Evolutionary conservation across 2,888 invertebrate species (phyloP).

Genomic region (Camponotus fellah): DNA sequence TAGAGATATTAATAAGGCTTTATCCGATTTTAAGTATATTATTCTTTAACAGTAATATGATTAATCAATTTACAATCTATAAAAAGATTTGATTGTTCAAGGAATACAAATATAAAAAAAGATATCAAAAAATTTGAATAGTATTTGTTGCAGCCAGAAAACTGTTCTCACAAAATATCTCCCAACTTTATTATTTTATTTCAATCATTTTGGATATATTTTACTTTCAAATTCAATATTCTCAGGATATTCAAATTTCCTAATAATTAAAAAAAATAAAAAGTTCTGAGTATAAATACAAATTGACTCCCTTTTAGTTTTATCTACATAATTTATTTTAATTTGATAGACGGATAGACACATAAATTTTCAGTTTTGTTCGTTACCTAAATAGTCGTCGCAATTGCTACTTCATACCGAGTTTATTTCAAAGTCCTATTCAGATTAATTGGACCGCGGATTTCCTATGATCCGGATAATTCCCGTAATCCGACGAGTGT

Average conservation of each 20-base stretch:
- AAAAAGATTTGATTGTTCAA: neutral
- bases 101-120: neutral
- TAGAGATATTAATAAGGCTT: neutral
- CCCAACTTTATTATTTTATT: neutral
- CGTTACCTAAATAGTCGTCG: conserved; percentile 21
- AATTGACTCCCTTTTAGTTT: neutral
- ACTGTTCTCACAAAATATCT: neutral
- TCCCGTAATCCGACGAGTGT: conserved; percentile 63
- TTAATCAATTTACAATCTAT: neutral
- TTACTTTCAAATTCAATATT: neutral
- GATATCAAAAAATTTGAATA: neutral
- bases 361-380: conserved; percentile 37
- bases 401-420: conserved; percentile 47
- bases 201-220: neutral
- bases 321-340: neutral
- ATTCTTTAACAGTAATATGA: neutral
- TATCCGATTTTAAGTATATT: neutral
- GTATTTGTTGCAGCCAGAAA: neutral
- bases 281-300: neutral
- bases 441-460: conserved; percentile 68
- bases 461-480: conserved; percentile 65
- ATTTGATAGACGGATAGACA: neutral
- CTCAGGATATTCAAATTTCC: neutral
- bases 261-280: neutral
- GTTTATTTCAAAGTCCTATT: conserved; percentile 56